A percentile compares a stretch with the other conserved stretches of the same genome.
Evolutionary conservation across 2,797 vertebrate genomes (phyloP).

Genomic region (Adrianichthys oophorus): DNA sequence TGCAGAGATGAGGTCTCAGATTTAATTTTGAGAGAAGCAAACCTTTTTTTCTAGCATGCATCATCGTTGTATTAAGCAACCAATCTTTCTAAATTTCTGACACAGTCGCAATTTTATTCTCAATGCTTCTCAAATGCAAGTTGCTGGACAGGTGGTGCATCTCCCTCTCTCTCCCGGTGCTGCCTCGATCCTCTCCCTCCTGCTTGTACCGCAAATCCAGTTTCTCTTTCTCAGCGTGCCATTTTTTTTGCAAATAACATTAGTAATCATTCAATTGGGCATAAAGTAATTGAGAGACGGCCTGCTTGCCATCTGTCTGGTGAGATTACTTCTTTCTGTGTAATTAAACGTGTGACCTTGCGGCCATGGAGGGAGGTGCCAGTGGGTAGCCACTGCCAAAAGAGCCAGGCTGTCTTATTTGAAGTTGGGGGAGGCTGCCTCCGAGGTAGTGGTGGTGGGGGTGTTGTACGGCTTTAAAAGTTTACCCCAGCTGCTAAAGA

Average conservation of each 20-base stretch:
- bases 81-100: constrained; percentile 56
- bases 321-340: constrained; percentile 79
- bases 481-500: constrained; percentile 74
- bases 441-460: constrained; percentile 13
- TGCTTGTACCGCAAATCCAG: constrained; percentile 54
- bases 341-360: constrained; percentile 83
- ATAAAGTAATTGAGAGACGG: constrained; percentile 72
- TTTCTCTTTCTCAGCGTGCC: constrained; percentile 50
- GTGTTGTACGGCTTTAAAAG: constrained; percentile 65
- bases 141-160: constrained; percentile 66
- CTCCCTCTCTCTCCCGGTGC: constrained; percentile 49
- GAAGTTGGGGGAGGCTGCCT: constrained; percentile 39
- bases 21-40: constrained; percentile 47
- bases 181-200: constrained; percentile 9
- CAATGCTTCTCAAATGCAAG: constrained; percentile 72
- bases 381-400: constrained; percentile 56
- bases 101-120: constrained; percentile 60
- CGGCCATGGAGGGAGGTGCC: constrained; percentile 60
- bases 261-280: constrained; percentile 79
- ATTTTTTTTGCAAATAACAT: constrained; percentile 76
- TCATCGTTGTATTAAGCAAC: constrained; percentile 58
- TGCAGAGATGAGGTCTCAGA: constrained; percentile 51
- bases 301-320: constrained; percentile 79
- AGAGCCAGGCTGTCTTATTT: constrained; percentile 61
- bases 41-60: constrained; percentile 64